A percentile compares a stretch with the other conserved stretches of the same genome.
Conservation (phyloP, 1,140 invertebrate species). For the Nasonia vitripennis region DNA sequence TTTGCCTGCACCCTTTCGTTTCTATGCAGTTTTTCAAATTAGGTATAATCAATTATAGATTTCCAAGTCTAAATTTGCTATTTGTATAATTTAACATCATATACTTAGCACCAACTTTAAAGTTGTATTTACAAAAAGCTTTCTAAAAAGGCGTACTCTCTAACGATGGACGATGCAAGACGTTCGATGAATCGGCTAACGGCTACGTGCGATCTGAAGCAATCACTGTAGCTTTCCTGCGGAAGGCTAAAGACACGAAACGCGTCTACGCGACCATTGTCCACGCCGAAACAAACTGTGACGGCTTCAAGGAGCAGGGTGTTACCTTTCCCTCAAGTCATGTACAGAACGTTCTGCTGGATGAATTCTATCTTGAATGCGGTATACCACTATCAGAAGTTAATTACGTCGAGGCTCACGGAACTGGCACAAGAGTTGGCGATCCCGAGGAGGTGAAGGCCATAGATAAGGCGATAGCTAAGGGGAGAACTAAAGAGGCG, state of each 20-base stretch:
- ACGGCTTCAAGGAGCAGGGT: constrained; percentile 87
- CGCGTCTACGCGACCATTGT: constrained; percentile 83
- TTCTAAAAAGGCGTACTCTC: constrained; percentile 85
- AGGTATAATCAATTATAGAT: constrained; percentile 25
- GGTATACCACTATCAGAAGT: constrained; percentile 82
- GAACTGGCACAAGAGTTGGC: constrained; percentile 85
- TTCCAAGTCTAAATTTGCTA: no score
- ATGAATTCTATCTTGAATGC: constrained; percentile 89
- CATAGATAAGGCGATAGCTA: constrained; percentile 87
- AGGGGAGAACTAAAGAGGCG: constrained; percentile 71
- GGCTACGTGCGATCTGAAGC: constrained; percentile 85
- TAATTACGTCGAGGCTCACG: constrained; percentile 91
- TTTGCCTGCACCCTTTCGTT: constrained; percentile 87
- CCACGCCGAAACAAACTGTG: constrained; percentile 82
- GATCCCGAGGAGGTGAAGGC: constrained; percentile 91
- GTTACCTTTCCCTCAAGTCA: constrained; percentile 92
- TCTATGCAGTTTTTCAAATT: constrained; percentile 83
- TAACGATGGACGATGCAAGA: constrained; percentile 88
- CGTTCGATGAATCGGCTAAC: constrained; percentile 87
- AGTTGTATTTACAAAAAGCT: background rate
- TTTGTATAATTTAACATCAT: no score
- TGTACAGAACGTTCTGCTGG: constrained; percentile 85
- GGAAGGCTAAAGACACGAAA: constrained; percentile 84
- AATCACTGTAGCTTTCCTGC: constrained; percentile 85
- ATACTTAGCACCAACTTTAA: no score